Base-by-base conservation (phyloP, 2,797 vertebrate species). In the Periophthalmus magnuspinnatus region DNA sequence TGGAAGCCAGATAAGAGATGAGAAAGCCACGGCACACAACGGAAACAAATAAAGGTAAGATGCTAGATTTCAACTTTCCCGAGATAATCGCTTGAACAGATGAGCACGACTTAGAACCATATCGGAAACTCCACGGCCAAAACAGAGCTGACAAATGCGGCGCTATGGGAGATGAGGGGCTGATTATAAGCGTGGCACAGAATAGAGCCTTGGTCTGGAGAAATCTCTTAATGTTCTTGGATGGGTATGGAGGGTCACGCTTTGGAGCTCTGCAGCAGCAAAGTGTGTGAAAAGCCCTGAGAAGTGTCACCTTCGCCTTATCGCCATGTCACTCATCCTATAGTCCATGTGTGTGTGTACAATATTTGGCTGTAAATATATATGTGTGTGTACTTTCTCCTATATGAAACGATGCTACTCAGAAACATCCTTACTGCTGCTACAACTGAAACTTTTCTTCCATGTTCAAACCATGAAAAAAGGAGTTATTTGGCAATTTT, bases 191-290 rank as follows among this genome's bases (percentile, higher is more conserved):
- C 67, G 59, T 70, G 73, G 71, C 21, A 6, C 70, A 71, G 79
- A 70, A 77, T 67, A 74, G 78, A 69, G 63, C 75, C 74, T 74
- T 19, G 45, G 75, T 78, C 76, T 81, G 71, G 79, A 41, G 65
- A 86, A 89, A 89, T 84, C 86, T 86, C 71, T 82, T 86, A 83
- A 90, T 85, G 88, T 85, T 90, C 84, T 86, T 86, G 78, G 80
- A 86, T 69, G 71, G 77, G 81, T 78, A 86, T 63, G 68, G 77
- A 13, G 38, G 82, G 78, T 86, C 84, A 88, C 47, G 59, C 81
- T 78, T 56, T 34, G 68, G 65, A 80, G 79, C 34, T 54, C 50
- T 34, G 36, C 32, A n/a, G n/a, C 24, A 22, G 75, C 50, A 10
- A 5, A 70, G 68, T 65, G 75, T 75, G 70, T 69, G 63, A 87